Percentiles rank a stretch among this genome's conserved stretches.
Conservation (phyloP, 2,113 vertebrate species). For the Lucifuga dentata region DNA sequence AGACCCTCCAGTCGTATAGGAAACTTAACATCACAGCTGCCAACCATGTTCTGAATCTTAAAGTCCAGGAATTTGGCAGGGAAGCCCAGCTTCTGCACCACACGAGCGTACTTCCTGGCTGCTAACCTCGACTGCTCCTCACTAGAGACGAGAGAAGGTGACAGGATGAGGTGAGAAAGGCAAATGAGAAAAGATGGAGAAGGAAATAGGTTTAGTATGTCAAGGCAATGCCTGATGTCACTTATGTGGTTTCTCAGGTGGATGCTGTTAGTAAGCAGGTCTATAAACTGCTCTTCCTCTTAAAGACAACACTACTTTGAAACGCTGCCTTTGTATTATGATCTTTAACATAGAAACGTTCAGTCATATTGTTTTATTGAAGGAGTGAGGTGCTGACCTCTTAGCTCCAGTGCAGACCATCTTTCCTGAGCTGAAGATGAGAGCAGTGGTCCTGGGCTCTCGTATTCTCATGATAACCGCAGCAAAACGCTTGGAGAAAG, state of each 20-base stretch:
- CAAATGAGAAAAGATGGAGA: not conserved
- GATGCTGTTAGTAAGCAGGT: not conserved
- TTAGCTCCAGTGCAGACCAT: constrained; percentile 99
- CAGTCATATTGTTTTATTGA: too few relatives aligned
- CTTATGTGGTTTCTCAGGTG: not conserved
- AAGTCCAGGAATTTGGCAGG: constrained; percentile 99
- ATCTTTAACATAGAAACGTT: not conserved
- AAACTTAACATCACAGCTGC: constrained; percentile 98
- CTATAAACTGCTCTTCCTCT: not conserved
- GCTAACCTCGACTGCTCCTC: constrained; percentile 97
- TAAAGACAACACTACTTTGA: not conserved
- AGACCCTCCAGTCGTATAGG: constrained; percentile 96
- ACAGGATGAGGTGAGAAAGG: not conserved
- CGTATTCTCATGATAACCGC: constrained; percentile 99
- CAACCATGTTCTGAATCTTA: constrained; percentile 99
- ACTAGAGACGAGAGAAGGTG: constrained; percentile 71
- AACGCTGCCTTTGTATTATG: not conserved
- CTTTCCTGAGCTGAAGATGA: constrained; percentile 99
- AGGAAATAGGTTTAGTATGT: not conserved
- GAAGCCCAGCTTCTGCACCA: constrained; percentile 98
- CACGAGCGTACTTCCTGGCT: constrained; percentile 96
- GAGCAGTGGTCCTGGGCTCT: constrained; percentile 96
- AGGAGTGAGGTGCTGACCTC: constrained; percentile 81
- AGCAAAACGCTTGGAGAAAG: constrained; percentile 91
- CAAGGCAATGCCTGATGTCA: too few relatives aligned